Evolutionary conservation across 2,113 vertebrate genomes (phyloP).

Genomic region (Rhagologus leucostigma): DNA sequence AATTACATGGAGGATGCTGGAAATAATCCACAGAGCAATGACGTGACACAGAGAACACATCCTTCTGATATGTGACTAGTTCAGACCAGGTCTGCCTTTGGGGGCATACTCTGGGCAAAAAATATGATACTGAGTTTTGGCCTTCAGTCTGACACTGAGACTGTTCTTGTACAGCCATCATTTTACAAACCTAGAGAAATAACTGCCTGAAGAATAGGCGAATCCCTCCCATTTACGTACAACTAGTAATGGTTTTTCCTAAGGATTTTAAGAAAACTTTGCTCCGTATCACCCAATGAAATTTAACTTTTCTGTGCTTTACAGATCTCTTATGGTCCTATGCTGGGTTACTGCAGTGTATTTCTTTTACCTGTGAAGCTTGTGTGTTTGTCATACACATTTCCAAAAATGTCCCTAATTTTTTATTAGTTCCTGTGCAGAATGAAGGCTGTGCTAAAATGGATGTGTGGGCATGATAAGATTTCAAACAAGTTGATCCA

Average conservation of each 20-base stretch:
- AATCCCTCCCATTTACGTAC: background rate
- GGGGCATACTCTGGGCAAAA: background rate
- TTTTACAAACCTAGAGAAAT: background rate
- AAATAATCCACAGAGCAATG: background rate
- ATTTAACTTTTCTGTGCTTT: background rate
- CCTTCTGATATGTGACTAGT: background rate
- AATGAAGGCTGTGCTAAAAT: background rate
- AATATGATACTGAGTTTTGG: background rate
- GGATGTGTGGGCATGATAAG: background rate
- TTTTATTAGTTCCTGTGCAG: background rate
- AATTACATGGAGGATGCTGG: background rate
- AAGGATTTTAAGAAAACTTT: background rate
- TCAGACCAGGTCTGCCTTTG: background rate
- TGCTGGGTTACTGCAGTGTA: background rate
- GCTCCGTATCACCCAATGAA: accelerated
- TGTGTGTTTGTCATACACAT: background rate
- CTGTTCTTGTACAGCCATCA: background rate
- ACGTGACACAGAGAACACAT: background rate
- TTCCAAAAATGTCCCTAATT: background rate
- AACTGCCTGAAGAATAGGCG: background rate
- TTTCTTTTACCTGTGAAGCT: background rate
- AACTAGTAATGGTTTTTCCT: background rate
- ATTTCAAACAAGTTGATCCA: background rate
- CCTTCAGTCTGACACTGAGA: background rate
- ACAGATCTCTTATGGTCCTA: background rate